Conservation (phyloP, 2,797 vertebrate genomes). For the Malurus leucopterus region DNA sequence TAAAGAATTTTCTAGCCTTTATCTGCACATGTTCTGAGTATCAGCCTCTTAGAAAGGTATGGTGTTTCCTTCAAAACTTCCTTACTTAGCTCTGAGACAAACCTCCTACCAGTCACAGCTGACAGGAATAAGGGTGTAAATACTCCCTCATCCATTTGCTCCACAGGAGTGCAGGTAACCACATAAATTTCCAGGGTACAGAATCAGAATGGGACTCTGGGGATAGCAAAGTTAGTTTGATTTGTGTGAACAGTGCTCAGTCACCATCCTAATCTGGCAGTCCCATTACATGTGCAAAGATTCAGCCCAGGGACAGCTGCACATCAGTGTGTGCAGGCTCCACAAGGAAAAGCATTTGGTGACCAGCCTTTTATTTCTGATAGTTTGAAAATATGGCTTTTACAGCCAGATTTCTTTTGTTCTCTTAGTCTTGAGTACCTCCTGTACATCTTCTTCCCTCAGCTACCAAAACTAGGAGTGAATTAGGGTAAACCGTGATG, state of each 20-base stretch:
- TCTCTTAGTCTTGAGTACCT: background rate
- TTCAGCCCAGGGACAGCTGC: background rate
- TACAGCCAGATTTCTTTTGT: background rate
- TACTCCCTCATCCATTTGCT: background rate
- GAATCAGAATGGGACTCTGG: background rate
- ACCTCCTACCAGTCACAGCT: background rate
- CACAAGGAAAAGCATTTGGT: background rate
- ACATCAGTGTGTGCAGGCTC: background rate
- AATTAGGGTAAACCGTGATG: background rate
- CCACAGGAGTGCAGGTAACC: background rate
- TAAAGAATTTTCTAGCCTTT: background rate
- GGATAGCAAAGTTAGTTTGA: background rate
- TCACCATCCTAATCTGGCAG: accelerated
- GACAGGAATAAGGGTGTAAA: background rate
- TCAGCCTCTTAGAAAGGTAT: background rate
- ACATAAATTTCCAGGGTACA: background rate
- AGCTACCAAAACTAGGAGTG: background rate
- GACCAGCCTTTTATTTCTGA: background rate
- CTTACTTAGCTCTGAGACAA: background rate
- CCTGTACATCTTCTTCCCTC: background rate
- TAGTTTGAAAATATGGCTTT: background rate
- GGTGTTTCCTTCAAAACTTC: background rate
- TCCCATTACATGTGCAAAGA: background rate
- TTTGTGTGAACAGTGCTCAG: background rate
- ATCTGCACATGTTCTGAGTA: background rate